These are phyloP conservation scores for Tribolium madens DNA, from an alignment of 1,140 invertebrate species.

Conservation along the genomic window DNA sequence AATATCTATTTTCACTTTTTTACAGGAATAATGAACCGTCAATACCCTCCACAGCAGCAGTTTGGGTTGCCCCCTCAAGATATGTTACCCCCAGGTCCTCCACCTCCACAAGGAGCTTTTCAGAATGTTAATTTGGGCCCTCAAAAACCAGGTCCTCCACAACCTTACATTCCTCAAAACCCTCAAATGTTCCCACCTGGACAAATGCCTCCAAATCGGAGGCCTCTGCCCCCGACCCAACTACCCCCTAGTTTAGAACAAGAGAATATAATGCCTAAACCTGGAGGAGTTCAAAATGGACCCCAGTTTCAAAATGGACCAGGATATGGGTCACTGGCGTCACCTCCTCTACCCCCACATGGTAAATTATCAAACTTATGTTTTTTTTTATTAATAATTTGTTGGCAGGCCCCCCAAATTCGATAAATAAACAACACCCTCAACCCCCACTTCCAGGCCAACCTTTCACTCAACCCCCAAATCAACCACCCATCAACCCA, in stretches of 20 bases:
- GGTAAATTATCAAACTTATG: not conserved
- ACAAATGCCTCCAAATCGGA: slow-evolving; percentile 25
- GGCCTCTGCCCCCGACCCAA: slow-evolving; percentile 18
- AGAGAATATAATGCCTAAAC: slow-evolving; percentile 59
- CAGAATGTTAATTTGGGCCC: slow-evolving; percentile 55
- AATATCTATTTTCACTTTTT: slow-evolving; percentile 30
- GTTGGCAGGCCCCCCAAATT: not conserved
- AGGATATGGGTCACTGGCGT: too few relatives aligned
- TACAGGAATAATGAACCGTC: slow-evolving; percentile 61
- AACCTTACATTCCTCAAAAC: slow-evolving; percentile 34
- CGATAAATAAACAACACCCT: not conserved
- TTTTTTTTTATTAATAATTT: not conserved
- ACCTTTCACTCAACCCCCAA: slow-evolving; percentile 51
- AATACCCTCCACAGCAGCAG: slow-evolving; percentile 60
- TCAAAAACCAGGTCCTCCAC: slow-evolving; percentile 62
- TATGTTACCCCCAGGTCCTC: slow-evolving; percentile 40
- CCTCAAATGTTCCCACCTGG: not conserved
- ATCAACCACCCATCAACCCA: slow-evolving; percentile 54
- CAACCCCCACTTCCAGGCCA: not conserved
- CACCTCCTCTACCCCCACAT: not conserved
- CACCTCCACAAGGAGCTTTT: slow-evolving; percentile 50
- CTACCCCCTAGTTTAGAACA: slow-evolving; percentile 1
- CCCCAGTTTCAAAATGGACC: slow-evolving; percentile 48
- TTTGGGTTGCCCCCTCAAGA: slow-evolving; percentile 53
- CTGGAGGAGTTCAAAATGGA: slow-evolving; percentile 49